A percentile compares a stretch with the other conserved stretches of the same genome.
Evolutionary conservation across 2,797 vertebrate genomes (phyloP).

Genomic region (Galaxias olidus): DNA sequence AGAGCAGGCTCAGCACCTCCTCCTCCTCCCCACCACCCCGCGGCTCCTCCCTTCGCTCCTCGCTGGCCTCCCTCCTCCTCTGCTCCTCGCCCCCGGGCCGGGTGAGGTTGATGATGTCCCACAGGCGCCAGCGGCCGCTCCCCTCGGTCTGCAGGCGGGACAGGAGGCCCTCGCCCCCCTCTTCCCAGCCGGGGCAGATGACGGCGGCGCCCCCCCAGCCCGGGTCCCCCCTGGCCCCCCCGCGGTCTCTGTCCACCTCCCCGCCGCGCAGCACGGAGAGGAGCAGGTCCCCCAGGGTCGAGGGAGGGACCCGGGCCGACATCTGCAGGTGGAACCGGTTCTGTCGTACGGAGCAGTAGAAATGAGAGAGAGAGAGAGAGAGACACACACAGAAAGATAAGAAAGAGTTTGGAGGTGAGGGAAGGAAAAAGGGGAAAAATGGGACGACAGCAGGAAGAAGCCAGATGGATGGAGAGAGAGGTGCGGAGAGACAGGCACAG

Average conservation of each 20-base stretch:
- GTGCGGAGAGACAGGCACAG: slow-evolving; percentile 11
- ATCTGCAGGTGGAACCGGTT: slow-evolving; percentile 89
- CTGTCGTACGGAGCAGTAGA: slow-evolving; percentile 60
- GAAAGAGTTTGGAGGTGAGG: not conserved
- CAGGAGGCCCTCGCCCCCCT: slow-evolving; percentile 68
- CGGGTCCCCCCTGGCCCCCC: slow-evolving; percentile 36
- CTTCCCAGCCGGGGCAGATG: slow-evolving; percentile 83
- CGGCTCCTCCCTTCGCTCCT: not conserved
- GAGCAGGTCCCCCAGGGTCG: slow-evolving; percentile 82
- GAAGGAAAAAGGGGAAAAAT: not conserved
- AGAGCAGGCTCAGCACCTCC: slow-evolving; percentile 72
- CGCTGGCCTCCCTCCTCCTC: not conserved
- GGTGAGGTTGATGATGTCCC: slow-evolving; percentile 82
- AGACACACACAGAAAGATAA: too few species aligned
- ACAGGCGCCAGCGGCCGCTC: slow-evolving; percentile 71
- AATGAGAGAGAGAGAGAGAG: not conserved
- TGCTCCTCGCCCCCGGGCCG: slow-evolving; percentile 34
- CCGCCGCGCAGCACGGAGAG: slow-evolving; percentile 78
- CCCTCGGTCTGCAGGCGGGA: slow-evolving; percentile 78
- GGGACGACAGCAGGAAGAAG: not conserved
- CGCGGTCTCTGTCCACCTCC: slow-evolving; percentile 66
- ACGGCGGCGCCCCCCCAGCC: slow-evolving; percentile 75
- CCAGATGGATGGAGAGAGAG: slow-evolving; percentile 13
- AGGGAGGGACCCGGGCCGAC: slow-evolving; percentile 83
- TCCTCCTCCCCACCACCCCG: slow-evolving; percentile 64